Percentiles rank a stretch among this genome's conserved stretches.
Conservation (phyloP, 2,888 invertebrate species). For the Ochropleura plecta region DNA sequence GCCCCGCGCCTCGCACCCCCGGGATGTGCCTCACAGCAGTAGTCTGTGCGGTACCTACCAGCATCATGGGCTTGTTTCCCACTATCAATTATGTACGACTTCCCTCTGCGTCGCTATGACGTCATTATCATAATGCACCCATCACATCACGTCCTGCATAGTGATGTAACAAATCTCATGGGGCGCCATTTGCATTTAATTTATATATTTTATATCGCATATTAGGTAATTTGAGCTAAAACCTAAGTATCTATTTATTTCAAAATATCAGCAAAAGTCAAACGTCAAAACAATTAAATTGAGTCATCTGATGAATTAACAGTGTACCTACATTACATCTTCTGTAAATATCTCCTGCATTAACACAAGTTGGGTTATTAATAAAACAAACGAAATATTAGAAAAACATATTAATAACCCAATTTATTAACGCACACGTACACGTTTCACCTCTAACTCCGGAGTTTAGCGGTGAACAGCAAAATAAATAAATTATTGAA, state of each 20-base stretch:
- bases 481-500: conserved; percentile 57
- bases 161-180: too few species aligned
- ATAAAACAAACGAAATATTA: conserved; percentile 1
- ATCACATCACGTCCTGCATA: neutral
- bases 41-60: conserved; percentile 14
- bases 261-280: neutral
- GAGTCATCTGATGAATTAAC: too few species aligned
- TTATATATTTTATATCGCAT: neutral
- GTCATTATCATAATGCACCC: conserved; percentile 17
- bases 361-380: neutral
- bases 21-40: neutral
- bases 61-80: conserved; percentile 27
- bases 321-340: too few species aligned
- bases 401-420: conserved; percentile 6
- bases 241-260: neutral
- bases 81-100: conserved; percentile 20
- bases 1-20: too few species aligned
- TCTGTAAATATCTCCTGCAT: neutral
- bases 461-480: conserved; percentile 31
- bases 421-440: neutral
- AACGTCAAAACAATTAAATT: neutral
- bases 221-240: neutral
- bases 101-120: neutral
- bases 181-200: too few species aligned
- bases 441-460: conserved; percentile 34